Conservation (phyloP, 2,797 vertebrate species). For the Mormyrops attenuatus region DNA sequence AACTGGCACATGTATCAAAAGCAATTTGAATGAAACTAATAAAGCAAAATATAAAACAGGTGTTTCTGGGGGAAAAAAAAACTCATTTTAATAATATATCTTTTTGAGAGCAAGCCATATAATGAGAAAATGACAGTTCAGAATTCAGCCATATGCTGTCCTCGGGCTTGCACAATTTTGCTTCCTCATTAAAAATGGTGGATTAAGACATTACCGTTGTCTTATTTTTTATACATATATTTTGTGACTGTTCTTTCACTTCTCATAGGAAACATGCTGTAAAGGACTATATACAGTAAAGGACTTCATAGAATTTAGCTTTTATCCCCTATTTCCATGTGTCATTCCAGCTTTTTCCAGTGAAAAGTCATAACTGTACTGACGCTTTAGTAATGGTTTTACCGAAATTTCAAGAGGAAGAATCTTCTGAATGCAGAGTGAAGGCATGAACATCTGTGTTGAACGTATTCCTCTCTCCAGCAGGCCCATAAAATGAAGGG, state of each 20-base stretch:
- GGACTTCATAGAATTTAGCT: neutral
- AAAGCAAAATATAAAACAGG: neutral
- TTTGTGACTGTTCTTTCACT: neutral
- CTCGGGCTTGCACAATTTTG: neutral
- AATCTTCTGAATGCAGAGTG: slow-evolving; percentile 1
- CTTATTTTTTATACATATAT: neutral
- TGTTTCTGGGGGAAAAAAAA: too few species aligned
- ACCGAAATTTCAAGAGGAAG: neutral
- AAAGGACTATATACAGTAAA: neutral
- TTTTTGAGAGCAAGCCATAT: neutral
- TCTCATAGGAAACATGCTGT: neutral
- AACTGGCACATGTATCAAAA: neutral
- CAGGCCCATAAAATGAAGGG: neutral
- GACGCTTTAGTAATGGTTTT: neutral
- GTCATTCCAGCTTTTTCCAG: neutral
- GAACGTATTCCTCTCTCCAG: neutral
- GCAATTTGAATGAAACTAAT: neutral
- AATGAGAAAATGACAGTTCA: neutral
- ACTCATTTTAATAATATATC: too few species aligned
- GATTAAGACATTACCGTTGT: neutral
- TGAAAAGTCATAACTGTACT: neutral
- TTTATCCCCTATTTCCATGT: neutral
- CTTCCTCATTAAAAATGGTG: neutral
- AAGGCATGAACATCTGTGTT: slow-evolving; percentile 7
- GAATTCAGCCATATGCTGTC: neutral